Percentiles rank a stretch among this genome's conserved stretches.
Evolutionary conservation across 2,113 vertebrate species (phyloP).

Genomic region (Gnathochromis pfefferi): DNA sequence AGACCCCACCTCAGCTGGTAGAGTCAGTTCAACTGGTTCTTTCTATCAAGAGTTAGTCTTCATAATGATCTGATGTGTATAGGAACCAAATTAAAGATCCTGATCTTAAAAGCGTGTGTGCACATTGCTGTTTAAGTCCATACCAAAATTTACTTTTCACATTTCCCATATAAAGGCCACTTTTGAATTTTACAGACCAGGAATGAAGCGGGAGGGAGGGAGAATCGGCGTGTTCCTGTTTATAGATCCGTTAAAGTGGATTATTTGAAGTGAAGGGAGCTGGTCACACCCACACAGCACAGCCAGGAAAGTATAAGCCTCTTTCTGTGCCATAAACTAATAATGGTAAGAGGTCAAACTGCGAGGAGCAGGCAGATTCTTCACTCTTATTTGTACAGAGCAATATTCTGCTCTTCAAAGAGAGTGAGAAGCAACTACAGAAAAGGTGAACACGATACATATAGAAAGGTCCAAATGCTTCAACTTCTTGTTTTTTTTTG

Average conservation of each 20-base stretch:
- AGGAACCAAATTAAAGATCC: background rate
- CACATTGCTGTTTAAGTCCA: background rate
- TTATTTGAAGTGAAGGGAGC: constrained; percentile 20
- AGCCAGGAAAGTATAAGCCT: background rate
- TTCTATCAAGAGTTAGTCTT: background rate
- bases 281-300: constrained; percentile 2
- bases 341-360: background rate
- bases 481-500: background rate
- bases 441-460: background rate
- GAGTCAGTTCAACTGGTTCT: background rate
- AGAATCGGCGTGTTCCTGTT: background rate
- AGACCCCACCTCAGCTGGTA: background rate
- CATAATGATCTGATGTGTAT: background rate
- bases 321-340: constrained; percentile 34
- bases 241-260: background rate
- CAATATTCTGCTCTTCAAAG: background rate
- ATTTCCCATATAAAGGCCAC: background rate
- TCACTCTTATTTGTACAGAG: background rate
- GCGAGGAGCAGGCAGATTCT: background rate
- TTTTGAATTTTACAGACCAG: background rate
- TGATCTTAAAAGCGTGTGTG: background rate
- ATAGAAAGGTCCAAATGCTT: background rate
- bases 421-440: background rate
- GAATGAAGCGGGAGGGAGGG: background rate
- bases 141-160: background rate